These are phyloP conservation scores for Myzus persicae DNA, from an alignment of 1,140 invertebrate genomes.

Conservation along the genomic window DNA sequence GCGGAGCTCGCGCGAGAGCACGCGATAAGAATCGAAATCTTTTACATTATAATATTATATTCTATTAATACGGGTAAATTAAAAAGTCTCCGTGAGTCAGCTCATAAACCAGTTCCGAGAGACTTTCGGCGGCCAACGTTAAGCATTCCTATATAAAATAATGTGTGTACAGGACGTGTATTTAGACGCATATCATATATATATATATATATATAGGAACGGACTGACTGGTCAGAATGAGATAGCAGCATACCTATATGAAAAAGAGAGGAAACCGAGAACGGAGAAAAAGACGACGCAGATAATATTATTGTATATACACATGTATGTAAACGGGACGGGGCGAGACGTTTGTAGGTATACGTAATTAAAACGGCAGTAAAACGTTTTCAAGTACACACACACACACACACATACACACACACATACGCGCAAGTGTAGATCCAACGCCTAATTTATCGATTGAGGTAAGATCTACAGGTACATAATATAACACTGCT, in stretches of 20 bases:
- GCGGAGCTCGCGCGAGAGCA: not conserved
- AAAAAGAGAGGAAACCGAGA: not conserved
- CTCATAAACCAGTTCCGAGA: slow-evolving; percentile 32
- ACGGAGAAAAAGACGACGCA: not conserved
- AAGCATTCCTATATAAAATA: not conserved
- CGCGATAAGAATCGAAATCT: slow-evolving; percentile 39
- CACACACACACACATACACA: not conserved
- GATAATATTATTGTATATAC: not conserved
- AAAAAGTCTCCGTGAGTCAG: slow-evolving; percentile 30
- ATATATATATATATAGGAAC: too few species aligned
- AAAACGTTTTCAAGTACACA: not conserved
- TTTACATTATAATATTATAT: slow-evolving; percentile 30
- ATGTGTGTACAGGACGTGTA: not conserved
- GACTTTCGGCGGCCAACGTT: slow-evolving; percentile 10
- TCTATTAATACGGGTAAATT: slow-evolving; percentile 43
- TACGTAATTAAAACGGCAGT: slow-evolving; percentile 17
- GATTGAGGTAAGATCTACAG: not conserved
- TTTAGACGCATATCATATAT: too few species aligned
- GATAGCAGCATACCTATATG: not conserved
- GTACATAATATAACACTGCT: not conserved
- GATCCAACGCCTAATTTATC: not conserved
- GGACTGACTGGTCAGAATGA: not conserved
- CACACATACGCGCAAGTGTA: too few species aligned
- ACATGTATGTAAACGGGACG: not conserved
- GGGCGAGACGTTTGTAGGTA: not conserved